Evolutionary conservation across 2,797 vertebrate genomes (phyloP).

Genomic region (Acanthornis magna): DNA sequence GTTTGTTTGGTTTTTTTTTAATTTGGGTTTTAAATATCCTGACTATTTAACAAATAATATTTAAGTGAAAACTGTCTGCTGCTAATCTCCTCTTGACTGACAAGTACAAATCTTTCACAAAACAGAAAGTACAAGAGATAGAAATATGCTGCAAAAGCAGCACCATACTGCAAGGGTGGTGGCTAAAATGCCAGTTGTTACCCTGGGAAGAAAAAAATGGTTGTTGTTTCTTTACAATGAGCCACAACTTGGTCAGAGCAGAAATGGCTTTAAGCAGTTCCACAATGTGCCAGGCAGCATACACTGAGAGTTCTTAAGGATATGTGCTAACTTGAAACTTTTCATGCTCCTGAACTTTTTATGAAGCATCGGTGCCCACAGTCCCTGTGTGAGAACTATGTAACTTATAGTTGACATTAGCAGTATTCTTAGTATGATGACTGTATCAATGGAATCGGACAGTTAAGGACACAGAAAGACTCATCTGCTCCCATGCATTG

Average conservation of each 20-base stretch:
- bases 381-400: neutral
- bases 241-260: neutral
- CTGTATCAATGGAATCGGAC: fast-evolving
- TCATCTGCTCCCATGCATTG: fast-evolving
- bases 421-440: neutral
- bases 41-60: neutral
- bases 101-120: neutral
- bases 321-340: neutral
- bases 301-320: neutral
- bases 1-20: neutral
- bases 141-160: neutral
- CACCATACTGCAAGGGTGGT: neutral
- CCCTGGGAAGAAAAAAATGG: neutral
- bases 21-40: neutral
- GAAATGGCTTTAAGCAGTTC: neutral
- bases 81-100: neutral
- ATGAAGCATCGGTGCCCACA: neutral
- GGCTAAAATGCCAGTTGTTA: neutral
- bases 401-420: neutral
- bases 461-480: neutral
- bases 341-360: neutral
- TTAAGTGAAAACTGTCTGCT: neutral
- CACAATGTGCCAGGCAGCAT: neutral
- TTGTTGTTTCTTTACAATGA: neutral
- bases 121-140: neutral